Conservation (phyloP, 2,888 invertebrate genomes). For the Anoplius nigerrimus region DNA sequence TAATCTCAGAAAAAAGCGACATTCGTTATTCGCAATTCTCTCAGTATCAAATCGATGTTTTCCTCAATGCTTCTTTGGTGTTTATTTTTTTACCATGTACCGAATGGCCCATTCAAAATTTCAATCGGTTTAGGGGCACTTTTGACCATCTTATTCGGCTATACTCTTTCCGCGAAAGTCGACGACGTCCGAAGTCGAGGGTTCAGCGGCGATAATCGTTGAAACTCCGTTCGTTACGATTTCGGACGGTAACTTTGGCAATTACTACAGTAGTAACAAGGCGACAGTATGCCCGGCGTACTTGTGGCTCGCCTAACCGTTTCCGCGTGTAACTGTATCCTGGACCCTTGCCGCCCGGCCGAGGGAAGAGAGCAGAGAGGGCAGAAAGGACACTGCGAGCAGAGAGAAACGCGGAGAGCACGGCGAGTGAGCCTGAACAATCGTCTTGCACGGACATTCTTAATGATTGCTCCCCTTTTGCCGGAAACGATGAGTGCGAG, state of each 20-base stretch:
- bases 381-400: slow-evolving; percentile 2
- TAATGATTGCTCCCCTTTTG: slow-evolving; percentile 33
- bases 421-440: slow-evolving; percentile 11
- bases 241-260: slow-evolving; percentile 11
- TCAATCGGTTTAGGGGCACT: too few species aligned
- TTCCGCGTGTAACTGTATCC: slow-evolving; percentile 6
- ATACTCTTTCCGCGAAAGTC: too few species aligned
- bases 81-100: too few species aligned
- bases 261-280: slow-evolving; percentile 25
- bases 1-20: too few species aligned
- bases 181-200: slow-evolving; percentile 1
- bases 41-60: too few species aligned
- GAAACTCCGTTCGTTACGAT: too few species aligned
- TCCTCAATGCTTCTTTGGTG: too few species aligned
- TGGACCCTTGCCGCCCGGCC: too few species aligned
- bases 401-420: slow-evolving; percentile 2
- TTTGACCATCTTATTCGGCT: too few species aligned
- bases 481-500: background rate
- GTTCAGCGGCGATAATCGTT: background rate
- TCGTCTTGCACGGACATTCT: slow-evolving; percentile 28
- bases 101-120: too few species aligned
- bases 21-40: too few species aligned
- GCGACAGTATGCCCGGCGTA: slow-evolving; percentile 10
- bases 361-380: too few species aligned
- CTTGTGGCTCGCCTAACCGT: slow-evolving; percentile 21